These are phyloP conservation scores for Planiliza haematocheilus DNA, from an alignment of 2,113 vertebrate species.

Conservation along the genomic window DNA sequence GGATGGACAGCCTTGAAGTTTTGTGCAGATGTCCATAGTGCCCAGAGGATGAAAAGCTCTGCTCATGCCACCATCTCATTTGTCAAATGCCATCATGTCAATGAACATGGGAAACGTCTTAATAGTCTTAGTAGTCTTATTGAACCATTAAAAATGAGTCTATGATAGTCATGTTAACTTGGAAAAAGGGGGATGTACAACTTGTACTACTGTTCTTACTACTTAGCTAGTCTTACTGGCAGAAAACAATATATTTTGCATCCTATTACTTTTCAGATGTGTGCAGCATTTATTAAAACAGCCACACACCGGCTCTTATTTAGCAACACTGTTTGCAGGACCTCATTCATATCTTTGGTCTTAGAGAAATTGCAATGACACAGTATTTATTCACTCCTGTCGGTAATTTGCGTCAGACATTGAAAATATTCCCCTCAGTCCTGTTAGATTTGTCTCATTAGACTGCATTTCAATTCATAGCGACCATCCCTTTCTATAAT, in stretches of 20 bases:
- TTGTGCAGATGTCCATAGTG: not conserved
- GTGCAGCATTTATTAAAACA: no score
- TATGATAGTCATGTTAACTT: no score
- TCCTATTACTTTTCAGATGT: not conserved
- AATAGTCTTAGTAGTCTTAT: no score
- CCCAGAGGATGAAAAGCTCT: not conserved
- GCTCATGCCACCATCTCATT: no score
- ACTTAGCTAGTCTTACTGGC: no score
- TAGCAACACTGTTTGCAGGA: conserved; percentile 5
- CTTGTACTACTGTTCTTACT: no score
- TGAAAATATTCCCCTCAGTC: conserved; percentile 18
- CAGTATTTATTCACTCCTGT: conserved; percentile 5
- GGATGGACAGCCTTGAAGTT: not conserved
- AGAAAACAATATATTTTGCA: not conserved
- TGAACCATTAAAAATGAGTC: no score
- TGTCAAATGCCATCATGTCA: no score
- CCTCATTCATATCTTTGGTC: conserved; percentile 16
- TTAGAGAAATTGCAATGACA: conserved; percentile 9
- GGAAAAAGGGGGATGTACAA: no score
- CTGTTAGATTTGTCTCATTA: conserved; percentile 2
- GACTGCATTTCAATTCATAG: not conserved
- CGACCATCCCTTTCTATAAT: not conserved
- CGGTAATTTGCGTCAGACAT: not conserved
- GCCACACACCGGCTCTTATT: conserved; percentile 1
- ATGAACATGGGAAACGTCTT: no score